Evolutionary conservation across 2,113 vertebrate genomes (phyloP), one percentile per base, ranked within the genome.

Genomic region (Hippocampus barbouri): DNA sequence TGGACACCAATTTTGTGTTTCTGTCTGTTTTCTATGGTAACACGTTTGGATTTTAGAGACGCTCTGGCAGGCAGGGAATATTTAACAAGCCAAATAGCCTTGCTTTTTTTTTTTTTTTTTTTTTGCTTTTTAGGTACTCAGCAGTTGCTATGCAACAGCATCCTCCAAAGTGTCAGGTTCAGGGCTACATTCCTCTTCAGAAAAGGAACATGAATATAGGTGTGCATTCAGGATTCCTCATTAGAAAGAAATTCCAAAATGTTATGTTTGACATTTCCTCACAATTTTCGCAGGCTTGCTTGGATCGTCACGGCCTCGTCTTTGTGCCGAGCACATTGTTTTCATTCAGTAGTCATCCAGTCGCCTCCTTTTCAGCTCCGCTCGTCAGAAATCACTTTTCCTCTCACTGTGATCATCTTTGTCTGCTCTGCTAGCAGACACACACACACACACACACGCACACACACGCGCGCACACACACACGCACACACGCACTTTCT

Each of bases 61-160:
- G 85, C 82, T 72, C 75, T 85, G 76, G 80, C 80, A 86, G 78
- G 68, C 72, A 69, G 57, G 76, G 86, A 87, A 88, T 87, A 90
- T 90, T 87, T 82, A 89, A 88, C 79, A 79, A 83, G 80, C 88
- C 82, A 86, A 88, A 89, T 80, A 85, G 79, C 80, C 79, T 71
- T 73, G 70, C 67, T 62, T 83, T 78, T 23, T 49, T 66, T 23
- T 65, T 70, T 73, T 68, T 74, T 75, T 72, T 65, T 66, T 73
- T 66, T 80, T 79, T 76, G 25, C 75, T 77, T 84, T 90, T 86
- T 85, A 88, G 88, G 85, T 84, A 83, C 78, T 82, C 54, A 56
- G 83, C 85, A 87, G 90, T 91, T 91, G 88, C 90, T 88, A 91
- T 81, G 88, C 88, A 88, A 90, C 87, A 68, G 68, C 84, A 87